Base-by-base conservation (phyloP, 2,113 vertebrate species). In the Ctenodactylus gundi region DNA sequence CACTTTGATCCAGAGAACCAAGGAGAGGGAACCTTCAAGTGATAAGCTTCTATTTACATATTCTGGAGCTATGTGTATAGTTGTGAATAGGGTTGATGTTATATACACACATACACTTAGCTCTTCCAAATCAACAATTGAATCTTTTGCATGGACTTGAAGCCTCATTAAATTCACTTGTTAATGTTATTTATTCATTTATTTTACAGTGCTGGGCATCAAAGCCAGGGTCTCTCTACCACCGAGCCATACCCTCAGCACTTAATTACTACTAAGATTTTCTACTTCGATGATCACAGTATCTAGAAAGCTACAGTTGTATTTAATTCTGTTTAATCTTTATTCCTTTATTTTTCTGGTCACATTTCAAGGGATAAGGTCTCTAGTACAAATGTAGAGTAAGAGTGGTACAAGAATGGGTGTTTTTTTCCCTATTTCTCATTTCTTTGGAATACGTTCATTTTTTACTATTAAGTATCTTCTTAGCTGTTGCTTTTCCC, bases 291-390 rank as follows among this genome's bases (percentile, higher is more conserved):
- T 72, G 13, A n/a, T 68, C 27, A 90, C 17, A 65, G 88, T 46
- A 51, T 91, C 53, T 89, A 27, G 21, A 94, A n/a, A 93, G 67
- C 73, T 39, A 36, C 34, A 20, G n/a, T 86, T 93, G 21, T 88
- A 2, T n/a, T 65, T 82, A 55, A 73, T 77, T 13, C 60, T 91
- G 49, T 78, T 27, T 44, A 51, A 0, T 83, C 17, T 77, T 89
- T 44, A 7, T 76, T 18, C 53, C n/a, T 87, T 46, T 41, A 44
- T 67, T 44, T 78, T 77, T 95, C 57, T 78, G 15, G 12, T 68
- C 65, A 36, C 57, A 39, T 76, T 83, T 85, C 7, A 29, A 13
- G 78, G 62, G 31, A 20, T 72, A 65, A 18, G 39, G 55, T 34
- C 36, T 90, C 7, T 5, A 51, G 34, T 85, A 41, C 21, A n/a